phyloP scores from a whole-genome alignment of 2,888 invertebrate genomes.

The Iphiclides podalirius region DNA sequence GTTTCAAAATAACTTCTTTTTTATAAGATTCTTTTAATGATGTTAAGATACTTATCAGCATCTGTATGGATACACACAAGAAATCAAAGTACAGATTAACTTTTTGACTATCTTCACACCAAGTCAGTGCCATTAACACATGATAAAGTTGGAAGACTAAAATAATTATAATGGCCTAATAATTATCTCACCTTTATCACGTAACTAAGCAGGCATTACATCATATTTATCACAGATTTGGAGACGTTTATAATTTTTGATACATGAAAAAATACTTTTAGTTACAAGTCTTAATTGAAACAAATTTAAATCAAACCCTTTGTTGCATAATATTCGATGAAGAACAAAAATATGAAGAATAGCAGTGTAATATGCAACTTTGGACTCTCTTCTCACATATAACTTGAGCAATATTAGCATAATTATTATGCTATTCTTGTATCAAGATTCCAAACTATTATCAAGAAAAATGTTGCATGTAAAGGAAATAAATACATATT shows the following conservation, averaged over 20 bases:
- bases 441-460: too few species aligned
- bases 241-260: slow-evolving; percentile 28
- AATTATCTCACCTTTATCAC: slow-evolving; percentile 17
- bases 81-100: too few species aligned
- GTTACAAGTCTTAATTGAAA: neutral
- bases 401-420: neutral
- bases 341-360: neutral
- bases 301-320: neutral
- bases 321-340: neutral
- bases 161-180: slow-evolving; percentile 26
- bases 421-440: too few species aligned
- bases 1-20: too few species aligned
- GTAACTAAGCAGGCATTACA: slow-evolving; percentile 32
- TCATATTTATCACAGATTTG: slow-evolving; percentile 45
- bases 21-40: too few species aligned
- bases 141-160: slow-evolving; percentile 34
- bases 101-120: neutral
- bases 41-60: too few species aligned
- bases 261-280: slow-evolving; percentile 2
- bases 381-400: neutral
- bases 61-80: too few species aligned
- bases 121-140: neutral
- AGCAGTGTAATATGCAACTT: neutral
- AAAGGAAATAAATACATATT: neutral
- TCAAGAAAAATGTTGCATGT: too few species aligned